Percentiles rank a stretch among this genome's conserved stretches.
phyloP scores from a whole-genome alignment of 2,113 vertebrate genomes.

The Strix aluco region DNA sequence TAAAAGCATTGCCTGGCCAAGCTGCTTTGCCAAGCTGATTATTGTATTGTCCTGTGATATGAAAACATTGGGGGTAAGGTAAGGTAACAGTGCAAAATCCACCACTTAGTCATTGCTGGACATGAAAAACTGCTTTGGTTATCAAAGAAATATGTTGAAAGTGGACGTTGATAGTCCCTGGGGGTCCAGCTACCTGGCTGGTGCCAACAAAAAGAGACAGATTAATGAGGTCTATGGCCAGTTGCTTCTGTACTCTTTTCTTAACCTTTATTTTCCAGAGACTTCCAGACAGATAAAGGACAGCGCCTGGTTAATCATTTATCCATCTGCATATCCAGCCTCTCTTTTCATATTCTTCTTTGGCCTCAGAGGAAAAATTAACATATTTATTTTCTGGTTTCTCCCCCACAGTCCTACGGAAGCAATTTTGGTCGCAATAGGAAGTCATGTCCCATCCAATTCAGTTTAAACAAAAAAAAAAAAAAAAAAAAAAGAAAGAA shows the following conservation, averaged over 20 bases:
- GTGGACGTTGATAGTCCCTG: not conserved
- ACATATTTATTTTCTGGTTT: slow-evolving; percentile 36
- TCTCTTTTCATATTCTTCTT: not conserved
- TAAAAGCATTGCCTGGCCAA: not conserved
- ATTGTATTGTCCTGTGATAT: not conserved
- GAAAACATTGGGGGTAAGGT: slow-evolving; percentile 39
- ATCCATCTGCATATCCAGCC: slow-evolving; percentile 39
- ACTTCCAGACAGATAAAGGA: slow-evolving; percentile 60
- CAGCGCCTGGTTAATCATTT: slow-evolving; percentile 56
- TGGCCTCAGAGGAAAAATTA: slow-evolving; percentile 53
- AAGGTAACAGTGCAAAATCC: slow-evolving; percentile 48
- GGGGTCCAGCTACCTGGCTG: slow-evolving; percentile 12
- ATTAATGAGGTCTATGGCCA: slow-evolving; percentile 49
- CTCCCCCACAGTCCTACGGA: slow-evolving; percentile 7
- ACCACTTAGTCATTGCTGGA: slow-evolving; percentile 27
- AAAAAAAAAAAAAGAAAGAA: not conserved
- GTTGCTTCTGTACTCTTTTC: slow-evolving; percentile 41
- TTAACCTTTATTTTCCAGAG: slow-evolving; percentile 54
- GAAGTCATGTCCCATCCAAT: slow-evolving; percentile 24
- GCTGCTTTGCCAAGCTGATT: not conserved
- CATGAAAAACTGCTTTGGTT: not conserved
- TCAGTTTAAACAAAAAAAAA: not conserved
- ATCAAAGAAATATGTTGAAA: slow-evolving; percentile 35
- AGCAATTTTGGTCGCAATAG: slow-evolving; percentile 6
- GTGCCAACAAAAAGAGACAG: slow-evolving; percentile 55